Percentiles rank a stretch among this genome's conserved stretches.
phyloP scores from a whole-genome alignment of 2,888 invertebrate genomes.

The Troilus luridus region DNA sequence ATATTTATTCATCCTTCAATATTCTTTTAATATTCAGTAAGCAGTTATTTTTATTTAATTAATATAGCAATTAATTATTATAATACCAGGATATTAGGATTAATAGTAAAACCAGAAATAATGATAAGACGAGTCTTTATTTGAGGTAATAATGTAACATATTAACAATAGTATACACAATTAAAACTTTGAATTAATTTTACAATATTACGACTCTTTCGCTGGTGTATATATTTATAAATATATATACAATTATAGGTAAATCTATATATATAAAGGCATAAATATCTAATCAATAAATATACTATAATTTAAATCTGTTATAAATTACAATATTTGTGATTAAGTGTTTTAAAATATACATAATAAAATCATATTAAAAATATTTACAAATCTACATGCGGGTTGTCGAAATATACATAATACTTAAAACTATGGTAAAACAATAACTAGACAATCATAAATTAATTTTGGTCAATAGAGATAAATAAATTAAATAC shows the following conservation, averaged over 20 bases:
- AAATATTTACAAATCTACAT: slow-evolving; percentile 58
- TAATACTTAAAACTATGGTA: slow-evolving; percentile 41
- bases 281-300: slow-evolving; percentile 50
- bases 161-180: slow-evolving; percentile 57
- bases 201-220: slow-evolving; percentile 43
- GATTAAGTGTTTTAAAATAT: slow-evolving; percentile 20
- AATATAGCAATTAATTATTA: neutral
- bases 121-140: slow-evolving; percentile 52
- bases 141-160: slow-evolving; percentile 46
- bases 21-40: too few relatives aligned
- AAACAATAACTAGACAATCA: slow-evolving; percentile 5
- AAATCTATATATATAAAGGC: slow-evolving; percentile 40
- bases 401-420: neutral
- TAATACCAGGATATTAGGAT: neutral
- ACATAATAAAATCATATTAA: slow-evolving; percentile 42
- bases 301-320: slow-evolving; percentile 52
- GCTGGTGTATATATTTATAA: slow-evolving; percentile 33
- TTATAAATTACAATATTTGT: slow-evolving; percentile 41
- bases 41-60: too few relatives aligned
- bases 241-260: too few relatives aligned
- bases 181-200: slow-evolving; percentile 52
- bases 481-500: neutral
- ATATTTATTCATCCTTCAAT: too few relatives aligned
- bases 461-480: neutral
- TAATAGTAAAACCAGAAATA: neutral